Evolutionary conservation across 1,140 invertebrate species (phyloP), one percentile per base, ranked within the genome.

Genomic region (Leptinotarsa lineolata): DNA sequence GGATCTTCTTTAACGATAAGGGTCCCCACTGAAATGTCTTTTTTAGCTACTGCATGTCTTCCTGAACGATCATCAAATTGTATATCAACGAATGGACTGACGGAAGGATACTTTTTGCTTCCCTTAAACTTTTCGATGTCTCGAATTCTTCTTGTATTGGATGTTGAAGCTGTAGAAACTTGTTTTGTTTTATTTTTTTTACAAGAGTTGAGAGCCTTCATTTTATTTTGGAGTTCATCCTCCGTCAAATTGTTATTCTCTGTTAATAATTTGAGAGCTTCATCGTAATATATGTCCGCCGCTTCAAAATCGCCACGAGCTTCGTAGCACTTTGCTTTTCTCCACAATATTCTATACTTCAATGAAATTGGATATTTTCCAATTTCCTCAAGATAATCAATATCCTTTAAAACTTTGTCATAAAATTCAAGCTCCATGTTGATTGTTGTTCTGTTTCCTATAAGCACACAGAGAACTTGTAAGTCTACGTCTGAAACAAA

Each of bases 401-500:
- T 16, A n/a, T 54, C 48, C 13, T 54, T n/a, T 16, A 54, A 54
- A 54, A 54, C 48, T n/a, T n/a, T 54, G 3, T 54, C 15, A n/a
- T 54, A 54, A 54, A 4, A 16, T 54, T 54, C n/a, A n/a, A 16
- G 15, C n/a, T 54, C 48, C 13, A 54, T 16, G n/a, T 54, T 54
- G 15, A 54, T n/a, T n/a, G n/a, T 54, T 1, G 48, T 54, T 6
- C 48, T 16, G 15, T 54, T 54, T 54, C 48, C 48, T 54, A 54
- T 16, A n/a, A 54, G 48, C 48, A 54, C n/a, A n/a, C 48, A 54
- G 48, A 54, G 48, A 16, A 54, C 13, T n/a, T 54, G 15, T 54
- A 54, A n/a, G 48, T 15, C 48, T 54, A 16, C 48, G 48, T 54
- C 48, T 54, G 48, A 54, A 54, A 54, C n/a, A 54, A 54, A 54